Conservation (phyloP, 2,888 invertebrate genomes). For the Electrophaes corylata region DNA sequence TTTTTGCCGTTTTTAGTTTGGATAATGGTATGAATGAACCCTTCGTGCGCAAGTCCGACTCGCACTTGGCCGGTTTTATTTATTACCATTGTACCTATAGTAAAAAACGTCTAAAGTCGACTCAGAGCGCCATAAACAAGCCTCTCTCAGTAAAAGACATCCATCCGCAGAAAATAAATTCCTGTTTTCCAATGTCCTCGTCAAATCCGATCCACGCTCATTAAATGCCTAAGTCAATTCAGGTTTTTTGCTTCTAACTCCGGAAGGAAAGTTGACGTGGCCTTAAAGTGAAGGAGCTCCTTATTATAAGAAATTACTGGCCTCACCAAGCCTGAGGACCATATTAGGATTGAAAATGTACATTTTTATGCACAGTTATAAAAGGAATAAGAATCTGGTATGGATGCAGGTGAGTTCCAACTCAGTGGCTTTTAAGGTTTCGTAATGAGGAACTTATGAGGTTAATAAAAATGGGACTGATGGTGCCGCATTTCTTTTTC, state of each 20-base stretch:
- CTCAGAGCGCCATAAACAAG: slow-evolving; percentile 8
- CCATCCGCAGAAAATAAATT: slow-evolving; percentile 25
- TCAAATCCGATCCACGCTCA: slow-evolving; percentile 25
- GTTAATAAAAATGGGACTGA: slow-evolving; percentile 35
- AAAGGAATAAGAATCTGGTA: slow-evolving; percentile 64
- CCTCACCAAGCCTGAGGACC: slow-evolving; percentile 60
- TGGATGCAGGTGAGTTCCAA: slow-evolving; percentile 59
- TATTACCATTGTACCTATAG: no score
- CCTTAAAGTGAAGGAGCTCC: slow-evolving; percentile 67
- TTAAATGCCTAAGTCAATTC: slow-evolving; percentile 28
- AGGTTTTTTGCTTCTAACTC: slow-evolving; percentile 72
- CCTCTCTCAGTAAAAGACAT: slow-evolving; percentile 18
- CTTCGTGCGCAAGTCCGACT: no score
- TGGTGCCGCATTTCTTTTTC: slow-evolving; percentile 20
- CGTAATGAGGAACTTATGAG: slow-evolving; percentile 52
- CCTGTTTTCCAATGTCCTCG: slow-evolving; percentile 21
- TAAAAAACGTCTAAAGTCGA: neutral
- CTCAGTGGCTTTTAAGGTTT: slow-evolving; percentile 41
- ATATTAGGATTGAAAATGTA: slow-evolving; percentile 69
- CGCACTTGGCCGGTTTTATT: no score
- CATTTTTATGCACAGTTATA: slow-evolving; percentile 64
- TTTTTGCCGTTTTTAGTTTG: no score
- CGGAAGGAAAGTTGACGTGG: slow-evolving; percentile 74
- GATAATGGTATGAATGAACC: no score
- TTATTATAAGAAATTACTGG: slow-evolving; percentile 79